Conservation (phyloP, 2,113 vertebrate species). For the Dromaius novaehollandiae region DNA sequence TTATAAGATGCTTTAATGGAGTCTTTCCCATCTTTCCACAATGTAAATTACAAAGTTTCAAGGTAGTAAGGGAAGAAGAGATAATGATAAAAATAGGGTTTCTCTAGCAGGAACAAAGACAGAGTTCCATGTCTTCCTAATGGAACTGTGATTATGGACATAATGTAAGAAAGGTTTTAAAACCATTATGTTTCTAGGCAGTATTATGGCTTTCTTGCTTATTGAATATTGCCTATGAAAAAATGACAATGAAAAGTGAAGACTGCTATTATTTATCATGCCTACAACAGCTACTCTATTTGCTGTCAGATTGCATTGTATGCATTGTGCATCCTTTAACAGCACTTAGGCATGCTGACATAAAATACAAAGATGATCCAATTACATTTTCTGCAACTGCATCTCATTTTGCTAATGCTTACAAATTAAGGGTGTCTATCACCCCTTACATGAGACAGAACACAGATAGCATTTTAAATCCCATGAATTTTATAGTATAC, state of each 20-base stretch:
- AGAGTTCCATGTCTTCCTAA: conserved; percentile 42
- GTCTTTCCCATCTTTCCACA: not conserved
- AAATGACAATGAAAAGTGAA: conserved; percentile 54
- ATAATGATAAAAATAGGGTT: not conserved
- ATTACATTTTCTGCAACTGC: conserved; percentile 65
- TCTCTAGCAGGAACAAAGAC: not conserved
- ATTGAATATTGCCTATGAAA: conserved; percentile 11
- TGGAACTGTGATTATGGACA: conserved; percentile 49
- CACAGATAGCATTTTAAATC: conserved; percentile 38
- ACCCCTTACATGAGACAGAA: conserved; percentile 11
- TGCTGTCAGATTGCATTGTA: conserved; percentile 32
- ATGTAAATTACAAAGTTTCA: not conserved
- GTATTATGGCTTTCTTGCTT: conserved; percentile 30
- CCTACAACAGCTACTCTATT: not conserved
- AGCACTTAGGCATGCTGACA: conserved; percentile 52
- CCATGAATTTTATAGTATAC: conserved; percentile 38
- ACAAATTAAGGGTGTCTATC: conserved; percentile 73
- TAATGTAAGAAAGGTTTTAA: conserved; percentile 59
- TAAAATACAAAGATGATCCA: conserved; percentile 71
- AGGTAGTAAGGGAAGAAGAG: not conserved
- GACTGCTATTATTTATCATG: conserved; percentile 50
- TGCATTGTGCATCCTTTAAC: conserved; percentile 25
- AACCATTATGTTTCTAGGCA: conserved; percentile 22
- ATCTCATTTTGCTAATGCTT: conserved; percentile 73
- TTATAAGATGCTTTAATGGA: not conserved